Evolutionary conservation across 2,797 vertebrate species (phyloP).

Genomic region (Bufotes viridis): DNA sequence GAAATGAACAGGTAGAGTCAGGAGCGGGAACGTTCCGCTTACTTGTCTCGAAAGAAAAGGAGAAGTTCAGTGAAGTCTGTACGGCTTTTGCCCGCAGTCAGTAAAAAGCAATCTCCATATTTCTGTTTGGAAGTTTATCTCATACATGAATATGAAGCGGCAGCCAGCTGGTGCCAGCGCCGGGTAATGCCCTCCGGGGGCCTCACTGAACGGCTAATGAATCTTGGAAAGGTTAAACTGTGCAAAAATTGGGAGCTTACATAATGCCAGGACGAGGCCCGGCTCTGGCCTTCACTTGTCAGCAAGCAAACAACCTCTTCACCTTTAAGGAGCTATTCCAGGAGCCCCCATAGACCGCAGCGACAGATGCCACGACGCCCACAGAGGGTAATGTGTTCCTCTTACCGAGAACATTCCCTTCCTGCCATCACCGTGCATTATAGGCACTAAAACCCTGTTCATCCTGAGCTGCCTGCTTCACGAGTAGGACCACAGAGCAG

Average conservation of each 20-base stretch:
- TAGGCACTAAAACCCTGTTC: background rate
- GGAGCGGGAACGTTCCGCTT: background rate
- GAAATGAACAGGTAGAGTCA: background rate
- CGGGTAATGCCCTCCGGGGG: background rate
- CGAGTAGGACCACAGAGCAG: background rate
- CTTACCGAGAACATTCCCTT: background rate
- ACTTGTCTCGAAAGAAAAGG: background rate
- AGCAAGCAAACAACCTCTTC: background rate
- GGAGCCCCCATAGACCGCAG: background rate
- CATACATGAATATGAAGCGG: constrained; percentile 26
- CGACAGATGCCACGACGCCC: background rate
- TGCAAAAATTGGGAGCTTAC: constrained; percentile 10
- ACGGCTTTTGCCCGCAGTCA: background rate
- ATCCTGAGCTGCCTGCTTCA: background rate
- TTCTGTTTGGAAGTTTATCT: constrained; percentile 14
- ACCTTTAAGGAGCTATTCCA: background rate
- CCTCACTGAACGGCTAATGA: constrained; percentile 38
- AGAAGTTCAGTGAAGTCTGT: constrained; percentile 1
- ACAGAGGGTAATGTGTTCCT: background rate
- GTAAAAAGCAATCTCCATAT: constrained; percentile 4
- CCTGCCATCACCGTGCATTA: background rate
- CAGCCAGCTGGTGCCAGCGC: constrained; percentile 26
- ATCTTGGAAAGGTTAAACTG: constrained; percentile 40
- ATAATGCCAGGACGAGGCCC: background rate
- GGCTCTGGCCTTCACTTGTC: background rate